phyloP scores from a whole-genome alignment of 1,140 invertebrate species.

The Drosophila ficusphila region DNA sequence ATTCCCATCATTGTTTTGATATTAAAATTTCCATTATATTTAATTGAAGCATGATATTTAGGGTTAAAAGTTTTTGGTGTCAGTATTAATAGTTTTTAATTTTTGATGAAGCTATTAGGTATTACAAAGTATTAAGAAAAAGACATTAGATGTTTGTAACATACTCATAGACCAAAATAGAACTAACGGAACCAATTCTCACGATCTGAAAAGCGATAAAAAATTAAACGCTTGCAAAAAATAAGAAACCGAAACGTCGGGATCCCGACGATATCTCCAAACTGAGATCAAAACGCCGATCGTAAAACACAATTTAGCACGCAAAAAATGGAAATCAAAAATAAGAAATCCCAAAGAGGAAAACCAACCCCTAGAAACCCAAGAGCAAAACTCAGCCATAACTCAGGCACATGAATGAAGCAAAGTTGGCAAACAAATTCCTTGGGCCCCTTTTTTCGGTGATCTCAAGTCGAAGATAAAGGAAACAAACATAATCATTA shows the following conservation, averaged over 20 bases:
- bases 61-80: no score
- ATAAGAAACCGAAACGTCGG: slow-evolving; percentile 30
- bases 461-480: slow-evolving; percentile 69
- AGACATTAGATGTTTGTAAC: neutral
- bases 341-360: slow-evolving; percentile 23
- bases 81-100: no score
- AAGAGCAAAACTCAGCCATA: slow-evolving; percentile 53
- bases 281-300: slow-evolving; percentile 46
- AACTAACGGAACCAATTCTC: slow-evolving; percentile 55
- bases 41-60: no score
- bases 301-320: slow-evolving; percentile 72
- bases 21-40: no score
- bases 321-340: slow-evolving; percentile 45
- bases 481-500: slow-evolving; percentile 73
- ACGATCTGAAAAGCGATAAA: slow-evolving; percentile 62
- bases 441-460: slow-evolving; percentile 12
- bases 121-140: no score
- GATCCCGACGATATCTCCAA: slow-evolving; percentile 43
- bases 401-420: slow-evolving; percentile 73
- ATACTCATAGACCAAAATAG: no score
- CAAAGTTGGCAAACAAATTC: slow-evolving; percentile 72
- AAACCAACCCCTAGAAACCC: slow-evolving; percentile 68
- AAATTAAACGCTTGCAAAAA: slow-evolving; percentile 62
- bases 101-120: no score
- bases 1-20: no score